Evolutionary conservation across 2,888 invertebrate species (phyloP), one percentile per base, ranked within the genome.

Genomic region (Epiblema foenella): DNA sequence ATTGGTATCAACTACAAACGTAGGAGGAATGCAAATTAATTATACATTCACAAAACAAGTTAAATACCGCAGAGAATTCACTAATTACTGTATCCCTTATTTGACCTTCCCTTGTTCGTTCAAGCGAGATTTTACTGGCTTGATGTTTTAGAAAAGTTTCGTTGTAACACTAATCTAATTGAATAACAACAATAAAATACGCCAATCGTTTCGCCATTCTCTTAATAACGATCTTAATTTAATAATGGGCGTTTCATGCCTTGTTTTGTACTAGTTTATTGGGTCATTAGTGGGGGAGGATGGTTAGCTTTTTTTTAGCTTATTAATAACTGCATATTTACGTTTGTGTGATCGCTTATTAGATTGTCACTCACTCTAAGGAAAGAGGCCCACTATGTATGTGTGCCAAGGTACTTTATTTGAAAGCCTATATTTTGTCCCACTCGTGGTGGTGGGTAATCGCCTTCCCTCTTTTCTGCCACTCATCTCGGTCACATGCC

Each of bases 1-100:
- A 52, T 54, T 37, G 33, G 49, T 66, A 65, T 24, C 17, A 54
- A 54, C 1, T 29, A 42, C 33, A 33, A 49, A 70, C 15, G 46
- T 54, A 66, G n/a, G 39, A 59, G 46, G 17, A 60, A 46, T 49
- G 37, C 29, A 67, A 71, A 71, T 62, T 56, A 71, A 71, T 71
- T 60, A 46, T 29, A 69, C 49, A 58, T 56, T 71, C 39, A 11
- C 33, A 29, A 66, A 67, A 37, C 51, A 67, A 49, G 20, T 54
- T 65, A 11, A 24, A 46, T 15, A 56, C 60, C 51, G 17, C 49
- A 51, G 62, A 69, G 56, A 67, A 29, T 71, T 71, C 51, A 60
- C 49, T 67, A 71, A 71, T 67, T 71, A 46, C 57, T 62, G 39
- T 67, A 67, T 71, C 51, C 67, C 39, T 62, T 29, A 49, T 67